Evolutionary conservation across 2,888 invertebrate species (phyloP).

Genomic region (Drosophila macrothrix): DNA sequence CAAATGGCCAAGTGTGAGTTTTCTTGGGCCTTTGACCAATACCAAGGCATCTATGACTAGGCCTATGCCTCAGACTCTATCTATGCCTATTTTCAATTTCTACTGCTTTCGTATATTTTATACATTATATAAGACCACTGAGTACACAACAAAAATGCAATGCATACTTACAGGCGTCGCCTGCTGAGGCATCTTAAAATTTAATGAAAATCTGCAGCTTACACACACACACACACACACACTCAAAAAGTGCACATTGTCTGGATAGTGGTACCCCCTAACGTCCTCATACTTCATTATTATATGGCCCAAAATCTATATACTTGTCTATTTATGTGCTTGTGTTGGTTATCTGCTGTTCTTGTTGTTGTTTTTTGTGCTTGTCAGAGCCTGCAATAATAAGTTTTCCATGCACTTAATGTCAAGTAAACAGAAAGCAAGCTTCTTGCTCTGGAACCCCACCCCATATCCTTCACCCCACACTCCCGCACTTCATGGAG

Average conservation of each 20-base stretch:
- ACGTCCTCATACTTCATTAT: slow-evolving; percentile 50
- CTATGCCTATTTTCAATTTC: slow-evolving; percentile 10
- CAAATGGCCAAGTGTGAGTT: slow-evolving; percentile 67
- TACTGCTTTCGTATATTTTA: slow-evolving; percentile 4
- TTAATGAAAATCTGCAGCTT: slow-evolving; percentile 77
- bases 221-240: slow-evolving; percentile 16
- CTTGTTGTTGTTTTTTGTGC: slow-evolving; percentile 61
- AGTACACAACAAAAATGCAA: slow-evolving; percentile 73
- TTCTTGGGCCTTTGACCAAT: slow-evolving; percentile 74
- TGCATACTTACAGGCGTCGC: slow-evolving; percentile 59
- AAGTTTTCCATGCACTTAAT: slow-evolving; percentile 78
- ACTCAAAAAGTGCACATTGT: slow-evolving; percentile 14
- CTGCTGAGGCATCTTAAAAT: slow-evolving; percentile 73
- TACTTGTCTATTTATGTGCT: slow-evolving; percentile 36
- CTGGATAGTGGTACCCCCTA: slow-evolving; percentile 1
- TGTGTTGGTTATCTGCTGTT: slow-evolving; percentile 32
- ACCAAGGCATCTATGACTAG: slow-evolving; percentile 45
- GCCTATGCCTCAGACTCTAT: slow-evolving; percentile 17
- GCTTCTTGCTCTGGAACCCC: slow-evolving; percentile 2
- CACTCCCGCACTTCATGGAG: slow-evolving; percentile 3
- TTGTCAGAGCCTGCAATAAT: slow-evolving; percentile 80
- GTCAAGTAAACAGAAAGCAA: slow-evolving; percentile 75
- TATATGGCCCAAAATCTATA: slow-evolving; percentile 65
- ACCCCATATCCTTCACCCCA: neutral
- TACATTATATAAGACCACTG: slow-evolving; percentile 38